A percentile compares a stretch with the other conserved stretches of the same genome.
phyloP scores from a whole-genome alignment of 2,888 invertebrate genomes.

The Xestia sexstrigata region DNA sequence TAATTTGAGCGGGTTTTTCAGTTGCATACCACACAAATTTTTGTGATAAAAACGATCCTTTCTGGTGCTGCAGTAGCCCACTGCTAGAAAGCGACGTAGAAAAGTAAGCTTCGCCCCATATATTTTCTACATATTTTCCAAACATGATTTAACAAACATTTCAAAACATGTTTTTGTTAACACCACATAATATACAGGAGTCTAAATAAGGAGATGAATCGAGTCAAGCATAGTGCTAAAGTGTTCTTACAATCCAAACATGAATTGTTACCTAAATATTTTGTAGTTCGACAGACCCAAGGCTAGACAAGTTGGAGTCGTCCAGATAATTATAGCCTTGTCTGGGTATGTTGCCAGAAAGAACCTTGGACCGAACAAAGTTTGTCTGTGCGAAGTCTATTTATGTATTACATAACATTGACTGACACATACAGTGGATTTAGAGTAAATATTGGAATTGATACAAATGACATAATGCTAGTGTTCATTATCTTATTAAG shows the following conservation, averaged over 20 bases:
- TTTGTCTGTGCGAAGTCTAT: slow-evolving; percentile 29
- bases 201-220: not conserved
- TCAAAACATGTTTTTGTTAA: not conserved
- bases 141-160: too few relatives aligned
- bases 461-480: not conserved
- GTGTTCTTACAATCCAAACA: not conserved
- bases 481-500: not conserved
- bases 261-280: not conserved
- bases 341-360: slow-evolving; percentile 55
- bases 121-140: too few relatives aligned
- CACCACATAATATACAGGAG: not conserved
- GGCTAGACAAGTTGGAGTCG: slow-evolving; percentile 53
- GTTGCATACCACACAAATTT: too few relatives aligned
- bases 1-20: too few relatives aligned
- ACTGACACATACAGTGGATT: slow-evolving; percentile 7
- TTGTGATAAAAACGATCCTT: too few relatives aligned
- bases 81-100: not conserved
- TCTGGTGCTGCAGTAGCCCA: not conserved
- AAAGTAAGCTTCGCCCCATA: not conserved
- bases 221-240: not conserved
- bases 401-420: slow-evolving; percentile 19
- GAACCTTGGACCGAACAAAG: slow-evolving; percentile 53
- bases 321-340: slow-evolving; percentile 64
- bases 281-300: slow-evolving; percentile 50
- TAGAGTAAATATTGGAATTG: slow-evolving; percentile 1